phyloP scores from a whole-genome alignment of 1,140 invertebrate genomes.

The Hycleus phaleratus region DNA sequence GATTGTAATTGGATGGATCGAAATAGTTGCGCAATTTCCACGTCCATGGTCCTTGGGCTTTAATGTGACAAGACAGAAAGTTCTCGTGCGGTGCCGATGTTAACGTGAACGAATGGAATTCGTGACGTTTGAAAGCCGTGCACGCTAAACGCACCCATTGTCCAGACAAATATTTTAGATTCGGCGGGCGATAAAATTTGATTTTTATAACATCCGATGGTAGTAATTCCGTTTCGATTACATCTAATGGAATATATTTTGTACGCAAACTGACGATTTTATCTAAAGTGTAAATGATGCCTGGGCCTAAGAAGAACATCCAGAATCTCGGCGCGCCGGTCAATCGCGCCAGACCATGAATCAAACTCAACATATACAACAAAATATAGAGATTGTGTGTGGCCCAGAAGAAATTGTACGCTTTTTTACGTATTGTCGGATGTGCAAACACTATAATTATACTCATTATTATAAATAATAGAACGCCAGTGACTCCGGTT shows the following conservation, averaged over 20 bases:
- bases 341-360: constrained; percentile 91
- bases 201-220: constrained; percentile 94
- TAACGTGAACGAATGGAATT: constrained; percentile 97
- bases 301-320: constrained; percentile 93
- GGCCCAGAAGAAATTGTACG: constrained; percentile 95
- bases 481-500: constrained; percentile 90
- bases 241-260: constrained; percentile 88
- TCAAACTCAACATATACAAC: constrained; percentile 81
- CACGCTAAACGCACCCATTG: constrained; percentile 89
- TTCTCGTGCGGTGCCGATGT: constrained; percentile 98
- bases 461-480: constrained; percentile 87
- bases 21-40: constrained; percentile 97
- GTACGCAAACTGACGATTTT: constrained; percentile 88
- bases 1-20: constrained; percentile 88
- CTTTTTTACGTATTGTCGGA: constrained; percentile 85
- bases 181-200: constrained; percentile 88
- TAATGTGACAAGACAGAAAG: constrained; percentile 94
- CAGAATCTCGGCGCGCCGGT: constrained; percentile 91
- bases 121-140: constrained; percentile 82
- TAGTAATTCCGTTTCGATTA: constrained; percentile 89
- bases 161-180: constrained; percentile 91
- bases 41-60: constrained; percentile 96
- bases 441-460: constrained; percentile 98
- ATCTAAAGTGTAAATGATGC: constrained; percentile 81
- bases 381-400: constrained; percentile 92